Percentiles rank a stretch among this genome's conserved stretches.
Evolutionary conservation across 2,797 vertebrate species (phyloP).

Genomic region (Thripadectes ignobilis): DNA sequence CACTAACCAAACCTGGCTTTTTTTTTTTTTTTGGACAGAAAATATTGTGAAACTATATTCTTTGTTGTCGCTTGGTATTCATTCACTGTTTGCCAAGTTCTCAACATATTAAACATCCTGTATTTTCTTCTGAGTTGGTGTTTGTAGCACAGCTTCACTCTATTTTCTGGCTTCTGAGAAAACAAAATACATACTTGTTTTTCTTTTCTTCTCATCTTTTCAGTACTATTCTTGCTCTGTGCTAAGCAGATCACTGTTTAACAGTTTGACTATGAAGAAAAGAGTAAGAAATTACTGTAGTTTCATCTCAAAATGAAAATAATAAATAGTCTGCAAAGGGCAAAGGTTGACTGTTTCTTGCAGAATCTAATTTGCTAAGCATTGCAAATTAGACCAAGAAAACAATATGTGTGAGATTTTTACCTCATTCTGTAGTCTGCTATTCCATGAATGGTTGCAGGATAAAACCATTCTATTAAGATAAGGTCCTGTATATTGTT

Average conservation of each 20-base stretch:
- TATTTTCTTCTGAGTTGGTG: background rate
- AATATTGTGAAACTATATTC: background rate
- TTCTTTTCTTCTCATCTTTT: background rate
- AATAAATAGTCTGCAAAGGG: conserved; percentile 47
- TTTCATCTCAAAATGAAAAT: conserved; percentile 57
- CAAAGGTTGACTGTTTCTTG: conserved; percentile 36
- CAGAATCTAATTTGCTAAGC: conserved; percentile 54
- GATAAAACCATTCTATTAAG: conserved; percentile 57
- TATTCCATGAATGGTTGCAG: conserved; percentile 37
- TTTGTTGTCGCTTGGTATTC: background rate
- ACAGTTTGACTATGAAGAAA: conserved; percentile 5
- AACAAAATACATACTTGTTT: background rate
- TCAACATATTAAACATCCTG: background rate
- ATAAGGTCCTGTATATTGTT: conserved; percentile 53
- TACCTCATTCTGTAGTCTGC: background rate
- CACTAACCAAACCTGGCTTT: background rate
- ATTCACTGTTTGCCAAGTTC: background rate
- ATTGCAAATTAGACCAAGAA: conserved; percentile 50
- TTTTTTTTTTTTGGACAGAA: background rate
- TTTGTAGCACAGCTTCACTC: background rate
- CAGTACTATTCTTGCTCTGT: background rate
- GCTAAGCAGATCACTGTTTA: conserved; percentile 15
- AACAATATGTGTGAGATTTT: conserved; percentile 34
- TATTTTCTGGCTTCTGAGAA: conserved; percentile 27
- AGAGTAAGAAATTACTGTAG: background rate